These are phyloP conservation scores for Psittacula cyanocephala DNA, from an alignment of 2,113 vertebrate species.

Conservation along the genomic window DNA sequence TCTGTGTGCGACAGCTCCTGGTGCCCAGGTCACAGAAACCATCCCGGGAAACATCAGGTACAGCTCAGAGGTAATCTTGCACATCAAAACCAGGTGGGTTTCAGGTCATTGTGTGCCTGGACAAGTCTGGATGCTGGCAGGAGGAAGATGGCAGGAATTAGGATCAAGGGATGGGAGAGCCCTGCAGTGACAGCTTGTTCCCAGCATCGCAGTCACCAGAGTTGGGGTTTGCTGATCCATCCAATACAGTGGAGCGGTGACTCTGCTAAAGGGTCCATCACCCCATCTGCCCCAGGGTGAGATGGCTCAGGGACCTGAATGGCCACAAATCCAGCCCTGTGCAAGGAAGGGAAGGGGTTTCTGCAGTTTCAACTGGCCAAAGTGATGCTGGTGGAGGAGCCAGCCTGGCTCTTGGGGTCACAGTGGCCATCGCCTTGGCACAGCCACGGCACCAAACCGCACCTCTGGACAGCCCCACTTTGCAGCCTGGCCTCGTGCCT, in stretches of 20 bases:
- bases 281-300: background rate
- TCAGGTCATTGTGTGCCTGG: background rate
- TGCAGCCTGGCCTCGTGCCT: background rate
- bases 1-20: background rate
- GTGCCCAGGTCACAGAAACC: background rate
- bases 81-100: background rate
- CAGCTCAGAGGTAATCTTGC: background rate
- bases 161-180: background rate
- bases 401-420: background rate
- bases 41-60: background rate
- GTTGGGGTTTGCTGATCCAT: background rate
- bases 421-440: background rate
- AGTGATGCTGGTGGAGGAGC: background rate
- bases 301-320: background rate
- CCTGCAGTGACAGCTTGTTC: accelerated
- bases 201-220: accelerated
- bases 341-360: background rate
- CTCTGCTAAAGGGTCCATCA: background rate
- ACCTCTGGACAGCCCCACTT: background rate
- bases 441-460: background rate
- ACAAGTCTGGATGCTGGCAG: background rate
- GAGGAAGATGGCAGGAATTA: background rate
- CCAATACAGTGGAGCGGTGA: background rate
- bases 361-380: background rate
- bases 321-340: background rate